Conservation (phyloP, 2,113 vertebrate genomes). For the Taurulus bubalis region DNA sequence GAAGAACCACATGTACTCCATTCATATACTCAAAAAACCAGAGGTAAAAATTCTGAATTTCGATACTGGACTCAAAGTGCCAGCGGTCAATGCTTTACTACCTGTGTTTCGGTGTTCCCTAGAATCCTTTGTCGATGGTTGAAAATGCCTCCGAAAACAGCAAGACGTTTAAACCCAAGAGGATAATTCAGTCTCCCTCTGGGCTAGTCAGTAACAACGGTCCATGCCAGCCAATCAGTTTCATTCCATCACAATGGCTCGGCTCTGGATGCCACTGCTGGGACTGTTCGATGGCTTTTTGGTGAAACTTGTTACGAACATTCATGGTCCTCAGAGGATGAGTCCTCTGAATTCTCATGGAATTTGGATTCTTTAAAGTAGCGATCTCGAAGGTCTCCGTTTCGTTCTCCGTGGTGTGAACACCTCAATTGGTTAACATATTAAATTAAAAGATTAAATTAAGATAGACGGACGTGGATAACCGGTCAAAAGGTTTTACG, state of each 20-base stretch:
- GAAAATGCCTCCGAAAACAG: slow-evolving; percentile 19
- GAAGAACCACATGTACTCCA: slow-evolving; percentile 99
- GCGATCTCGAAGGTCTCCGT: background rate
- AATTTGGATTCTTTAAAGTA: background rate
- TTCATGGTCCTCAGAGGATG: background rate
- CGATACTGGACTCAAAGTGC: background rate
- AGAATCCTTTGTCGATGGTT: background rate
- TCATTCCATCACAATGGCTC: background rate
- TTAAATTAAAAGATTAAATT: slow-evolving; percentile 1
- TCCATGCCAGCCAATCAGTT: slow-evolving; percentile 7
- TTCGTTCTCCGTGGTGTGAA: too few species aligned
- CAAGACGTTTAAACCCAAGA: slow-evolving; percentile 3
- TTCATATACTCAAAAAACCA: slow-evolving; percentile 98
- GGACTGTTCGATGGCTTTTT: background rate
- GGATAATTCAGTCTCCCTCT: slow-evolving; percentile 27
- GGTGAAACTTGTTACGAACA: background rate
- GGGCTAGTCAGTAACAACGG: slow-evolving; percentile 29
- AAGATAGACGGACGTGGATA: background rate
- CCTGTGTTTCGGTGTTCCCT: background rate
- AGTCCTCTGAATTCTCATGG: background rate
- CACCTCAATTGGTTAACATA: background rate
- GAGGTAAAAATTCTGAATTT: slow-evolving; percentile 85
- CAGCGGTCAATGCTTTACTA: background rate
- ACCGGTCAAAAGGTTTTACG: background rate
- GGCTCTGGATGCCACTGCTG: background rate